A percentile compares a stretch with the other conserved stretches of the same genome.
Conservation (phyloP, 2,797 vertebrate species). For the Gouania willdenowi region DNA sequence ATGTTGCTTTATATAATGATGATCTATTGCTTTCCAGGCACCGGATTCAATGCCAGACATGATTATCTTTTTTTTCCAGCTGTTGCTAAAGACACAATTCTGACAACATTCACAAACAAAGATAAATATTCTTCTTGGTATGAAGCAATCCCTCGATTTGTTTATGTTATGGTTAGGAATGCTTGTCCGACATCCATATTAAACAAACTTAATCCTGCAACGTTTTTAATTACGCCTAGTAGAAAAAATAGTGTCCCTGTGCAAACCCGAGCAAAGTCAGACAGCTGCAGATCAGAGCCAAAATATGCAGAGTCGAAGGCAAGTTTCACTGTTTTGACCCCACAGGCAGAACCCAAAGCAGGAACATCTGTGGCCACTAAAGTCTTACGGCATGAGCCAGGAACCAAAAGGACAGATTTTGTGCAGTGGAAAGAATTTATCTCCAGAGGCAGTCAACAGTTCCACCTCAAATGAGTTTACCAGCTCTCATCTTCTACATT, state of each 20-base stretch:
- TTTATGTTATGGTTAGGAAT: too few relatives aligned
- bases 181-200: too few relatives aligned
- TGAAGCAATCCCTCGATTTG: background rate
- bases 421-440: constrained; percentile 31
- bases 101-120: constrained; percentile 1
- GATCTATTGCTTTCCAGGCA: constrained; percentile 11
- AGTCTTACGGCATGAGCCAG: constrained; percentile 25
- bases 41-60: constrained; percentile 2
- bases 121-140: background rate
- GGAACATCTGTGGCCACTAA: constrained; percentile 50
- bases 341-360: constrained; percentile 45
- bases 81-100: constrained; percentile 1
- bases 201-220: too few relatives aligned
- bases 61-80: background rate
- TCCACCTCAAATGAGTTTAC: background rate
- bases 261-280: constrained; percentile 28
- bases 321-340: constrained; percentile 39
- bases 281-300: constrained; percentile 22
- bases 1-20: background rate
- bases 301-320: constrained; percentile 35
- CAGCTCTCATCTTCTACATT: background rate
- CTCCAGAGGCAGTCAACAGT: constrained; percentile 14
- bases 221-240: too few relatives aligned
- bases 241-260: background rate
- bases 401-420: constrained; percentile 32